Conservation (phyloP, 2,888 invertebrate genomes). For the Ichneumoninae sp. region DNA sequence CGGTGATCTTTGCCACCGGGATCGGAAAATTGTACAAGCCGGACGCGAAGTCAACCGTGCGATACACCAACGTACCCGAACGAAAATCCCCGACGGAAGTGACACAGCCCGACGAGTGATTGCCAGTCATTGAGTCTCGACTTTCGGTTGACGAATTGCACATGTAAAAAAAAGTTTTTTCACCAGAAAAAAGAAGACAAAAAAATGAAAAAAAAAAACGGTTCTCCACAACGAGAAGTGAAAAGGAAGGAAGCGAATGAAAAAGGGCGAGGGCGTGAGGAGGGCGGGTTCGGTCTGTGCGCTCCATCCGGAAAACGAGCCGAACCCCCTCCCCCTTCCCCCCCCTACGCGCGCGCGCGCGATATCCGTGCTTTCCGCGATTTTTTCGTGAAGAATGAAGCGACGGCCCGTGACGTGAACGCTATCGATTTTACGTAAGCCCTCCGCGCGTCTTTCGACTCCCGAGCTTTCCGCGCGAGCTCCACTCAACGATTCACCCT, state of each 20-base stretch:
- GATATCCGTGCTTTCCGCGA: constrained; percentile 35
- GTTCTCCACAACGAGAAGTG: background rate
- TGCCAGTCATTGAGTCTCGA: constrained; percentile 15
- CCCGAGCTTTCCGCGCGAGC: constrained; percentile 32
- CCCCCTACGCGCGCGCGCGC: background rate
- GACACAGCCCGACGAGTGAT: constrained; percentile 20
- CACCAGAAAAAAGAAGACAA: constrained; percentile 6
- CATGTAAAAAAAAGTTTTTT: constrained; percentile 12
- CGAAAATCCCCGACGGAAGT: constrained; percentile 19
- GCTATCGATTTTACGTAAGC: constrained; percentile 67
- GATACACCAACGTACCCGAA: background rate
- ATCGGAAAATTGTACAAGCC: background rate
- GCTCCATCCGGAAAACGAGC: constrained; percentile 31
- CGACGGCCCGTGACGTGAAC: constrained; percentile 46
- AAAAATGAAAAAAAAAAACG: constrained; percentile 1
- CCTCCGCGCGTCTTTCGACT: constrained; percentile 30
- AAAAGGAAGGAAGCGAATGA: constrained; percentile 24
- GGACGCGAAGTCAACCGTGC: background rate
- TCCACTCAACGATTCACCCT: constrained; percentile 31
- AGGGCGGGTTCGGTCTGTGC: background rate
- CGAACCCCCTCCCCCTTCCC: background rate
- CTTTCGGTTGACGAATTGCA: constrained; percentile 17
- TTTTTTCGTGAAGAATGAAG: constrained; percentile 46
- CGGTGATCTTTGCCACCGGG: no score
- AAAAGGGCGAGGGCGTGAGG: background rate